phyloP scores from a whole-genome alignment of 2,888 invertebrate genomes.

The Agapostemon virescens region DNA sequence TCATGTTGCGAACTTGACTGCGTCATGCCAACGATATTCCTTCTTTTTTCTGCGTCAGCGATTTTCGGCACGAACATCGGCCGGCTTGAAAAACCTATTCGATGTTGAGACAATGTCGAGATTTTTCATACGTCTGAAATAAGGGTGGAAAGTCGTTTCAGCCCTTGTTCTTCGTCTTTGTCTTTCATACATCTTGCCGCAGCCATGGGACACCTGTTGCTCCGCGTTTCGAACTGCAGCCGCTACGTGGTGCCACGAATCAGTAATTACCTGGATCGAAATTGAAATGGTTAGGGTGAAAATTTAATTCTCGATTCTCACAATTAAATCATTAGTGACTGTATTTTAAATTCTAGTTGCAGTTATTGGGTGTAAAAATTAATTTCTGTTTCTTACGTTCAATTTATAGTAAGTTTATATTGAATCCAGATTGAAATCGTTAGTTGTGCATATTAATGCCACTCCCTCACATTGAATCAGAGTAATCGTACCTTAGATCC shows the following conservation, averaged over 20 bases:
- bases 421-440: too few relatives aligned
- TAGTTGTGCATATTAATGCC: too few relatives aligned
- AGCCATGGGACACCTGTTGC: conserved; percentile 65
- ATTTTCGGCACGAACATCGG: neutral
- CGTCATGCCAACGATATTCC: conserved; percentile 51
- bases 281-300: neutral
- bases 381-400: neutral
- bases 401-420: neutral
- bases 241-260: conserved; percentile 61
- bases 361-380: too few relatives aligned
- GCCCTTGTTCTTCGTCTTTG: neutral
- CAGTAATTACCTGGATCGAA: conserved; percentile 6
- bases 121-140: neutral
- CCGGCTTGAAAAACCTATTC: neutral
- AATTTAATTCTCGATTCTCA: neutral
- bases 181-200: neutral
- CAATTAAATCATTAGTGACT: too few relatives aligned
- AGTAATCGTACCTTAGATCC: too few relatives aligned
- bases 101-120: neutral
- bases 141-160: neutral
- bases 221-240: conserved; percentile 53
- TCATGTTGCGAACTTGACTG: conserved; percentile 53
- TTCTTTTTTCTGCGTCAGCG: neutral
- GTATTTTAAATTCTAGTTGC: neutral
- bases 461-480: too few relatives aligned